Percentiles rank a stretch among this genome's conserved stretches.
Conservation (phyloP, 1,140 invertebrate genomes). For the Reticulitermes speratus region DNA sequence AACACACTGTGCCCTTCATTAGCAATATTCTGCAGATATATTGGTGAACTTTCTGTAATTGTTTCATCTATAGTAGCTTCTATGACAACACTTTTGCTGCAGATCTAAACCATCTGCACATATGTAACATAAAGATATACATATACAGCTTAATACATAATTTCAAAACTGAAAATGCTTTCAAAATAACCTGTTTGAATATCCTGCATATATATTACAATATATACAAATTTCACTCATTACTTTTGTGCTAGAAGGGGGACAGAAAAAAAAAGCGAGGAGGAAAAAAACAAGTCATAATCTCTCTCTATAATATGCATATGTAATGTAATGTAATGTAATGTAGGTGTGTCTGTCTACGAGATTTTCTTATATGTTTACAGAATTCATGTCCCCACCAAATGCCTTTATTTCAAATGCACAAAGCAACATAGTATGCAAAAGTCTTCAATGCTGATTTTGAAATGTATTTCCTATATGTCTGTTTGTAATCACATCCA, state of each 20-base stretch:
- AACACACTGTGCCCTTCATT: background rate
- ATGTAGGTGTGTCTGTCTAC: background rate
- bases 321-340: background rate
- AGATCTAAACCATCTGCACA: background rate
- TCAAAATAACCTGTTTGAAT: background rate
- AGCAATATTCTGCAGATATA: background rate
- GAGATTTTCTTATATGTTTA: background rate
- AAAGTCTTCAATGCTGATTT: background rate
- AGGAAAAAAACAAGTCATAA: no score
- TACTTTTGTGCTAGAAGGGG: background rate
- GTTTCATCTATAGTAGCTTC: background rate
- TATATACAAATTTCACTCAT: background rate
- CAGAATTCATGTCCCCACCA: constrained; percentile 1
- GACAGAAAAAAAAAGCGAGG: background rate
- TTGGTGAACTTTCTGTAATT: background rate
- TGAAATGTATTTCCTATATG: background rate
- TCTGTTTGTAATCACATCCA: background rate
- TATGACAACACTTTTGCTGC: background rate
- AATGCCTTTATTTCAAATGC: background rate
- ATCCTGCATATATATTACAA: background rate
- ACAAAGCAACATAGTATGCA: background rate
- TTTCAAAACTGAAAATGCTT: constrained; percentile 13
- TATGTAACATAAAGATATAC: background rate
- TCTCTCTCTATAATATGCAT: background rate
- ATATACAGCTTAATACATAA: background rate